Base-by-base conservation (phyloP, 2,797 vertebrate genomes). In the Hybognathus amarus region DNA sequence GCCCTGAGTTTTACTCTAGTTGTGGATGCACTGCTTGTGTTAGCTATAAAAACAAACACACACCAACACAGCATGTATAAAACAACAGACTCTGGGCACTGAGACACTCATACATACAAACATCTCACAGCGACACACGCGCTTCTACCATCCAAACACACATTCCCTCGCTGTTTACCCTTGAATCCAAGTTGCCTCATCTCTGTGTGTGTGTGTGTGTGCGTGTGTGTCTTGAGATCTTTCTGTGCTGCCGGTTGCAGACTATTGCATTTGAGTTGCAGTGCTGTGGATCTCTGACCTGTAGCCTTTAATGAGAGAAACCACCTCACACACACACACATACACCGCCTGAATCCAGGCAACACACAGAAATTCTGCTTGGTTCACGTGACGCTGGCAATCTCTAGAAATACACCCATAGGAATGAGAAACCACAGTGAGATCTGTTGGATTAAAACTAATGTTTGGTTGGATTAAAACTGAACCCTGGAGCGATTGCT, bases 161-260 rank as follows among this genome's bases (percentile, higher is more conserved):
- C 78, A 85, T 50, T 76, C 73, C 66, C 52, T 73, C 15, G 30
- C 73, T 81, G 77, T 69, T 82, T 82, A 67, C 76, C 40, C 75
- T 79, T 73, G 64, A 69, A 66, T 20, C 74, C 68, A 56, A 73
- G 83, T 85, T 85, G 84, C 84, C 85, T 86, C 84, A 87, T 84
- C 67, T 42, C 3, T 61, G 11, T 54, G 18, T 42, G 76, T 85
- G 68, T 56, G 74, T 17, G 84, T 54, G 47, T 52, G 40, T 33
- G 52, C 22, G 7, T 50, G 11, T 36, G 45, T 75, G 67, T 52
- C 38, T 79, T 74, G 67, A 84, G 45, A 64, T 77, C 69, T 81
- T 20, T 38, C 15, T 64, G n/a, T 11, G 36, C 38, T 78, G 33
- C 74, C 54, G 77, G 85, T 82, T 84, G 82, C 85, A 79, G 68